Evolutionary conservation across 2,797 vertebrate genomes (phyloP).

Genomic region (Coregonus ussuriensis): DNA sequence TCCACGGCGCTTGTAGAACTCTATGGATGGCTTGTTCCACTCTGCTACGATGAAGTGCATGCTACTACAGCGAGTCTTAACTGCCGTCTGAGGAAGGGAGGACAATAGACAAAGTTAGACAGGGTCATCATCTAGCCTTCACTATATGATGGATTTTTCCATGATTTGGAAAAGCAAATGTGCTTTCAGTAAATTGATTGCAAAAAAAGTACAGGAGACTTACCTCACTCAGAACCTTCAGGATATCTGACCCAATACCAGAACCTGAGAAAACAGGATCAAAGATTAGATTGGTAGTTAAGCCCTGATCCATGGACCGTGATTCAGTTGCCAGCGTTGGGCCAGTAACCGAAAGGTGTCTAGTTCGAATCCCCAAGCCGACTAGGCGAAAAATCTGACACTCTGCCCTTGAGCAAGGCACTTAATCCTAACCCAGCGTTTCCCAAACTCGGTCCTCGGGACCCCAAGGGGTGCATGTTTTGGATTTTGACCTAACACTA

Average conservation of each 20-base stretch:
- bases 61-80: conserved; percentile 76
- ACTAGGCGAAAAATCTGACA: too few relatives aligned
- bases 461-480: too few relatives aligned
- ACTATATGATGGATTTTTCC: background rate
- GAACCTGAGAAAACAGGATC: conserved; percentile 57
- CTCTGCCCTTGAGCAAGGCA: too few relatives aligned
- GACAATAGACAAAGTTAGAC: background rate
- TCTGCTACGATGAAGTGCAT: conserved; percentile 82
- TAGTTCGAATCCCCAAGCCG: too few relatives aligned
- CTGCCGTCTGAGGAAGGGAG: conserved; percentile 68
- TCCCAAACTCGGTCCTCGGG: too few relatives aligned
- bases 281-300: conserved; percentile 38
- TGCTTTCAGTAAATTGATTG: background rate
- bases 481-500: too few relatives aligned
- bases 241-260: conserved; percentile 76
- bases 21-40: conserved; percentile 76
- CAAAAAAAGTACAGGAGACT: background rate
- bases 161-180: too few relatives aligned
- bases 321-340: background rate
- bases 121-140: background rate
- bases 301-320: background rate
- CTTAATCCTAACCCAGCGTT: too few relatives aligned
- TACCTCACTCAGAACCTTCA: conserved; percentile 76
- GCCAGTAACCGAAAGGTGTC: background rate
- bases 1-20: conserved; percentile 71